A percentile compares a stretch with the other conserved stretches of the same genome.
phyloP scores from a whole-genome alignment of 1,140 invertebrate genomes.

The Pseudobourletiella spinata region DNA sequence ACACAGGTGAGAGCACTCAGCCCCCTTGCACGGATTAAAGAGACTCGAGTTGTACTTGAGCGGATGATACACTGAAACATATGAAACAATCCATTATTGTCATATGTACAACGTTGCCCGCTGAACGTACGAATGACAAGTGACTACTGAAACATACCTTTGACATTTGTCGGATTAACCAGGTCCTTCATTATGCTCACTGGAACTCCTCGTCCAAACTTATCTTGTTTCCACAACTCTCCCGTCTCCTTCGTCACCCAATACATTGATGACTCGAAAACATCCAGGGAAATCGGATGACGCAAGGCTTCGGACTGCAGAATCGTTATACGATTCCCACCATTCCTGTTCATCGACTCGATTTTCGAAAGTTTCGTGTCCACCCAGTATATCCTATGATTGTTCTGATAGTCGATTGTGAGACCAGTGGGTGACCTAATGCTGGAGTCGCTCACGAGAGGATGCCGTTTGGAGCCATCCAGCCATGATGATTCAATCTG shows the following conservation, averaged over 20 bases:
- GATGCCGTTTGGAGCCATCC: constrained; percentile 78
- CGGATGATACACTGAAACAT: constrained; percentile 58
- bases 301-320: constrained; percentile 57
- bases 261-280: constrained; percentile 84
- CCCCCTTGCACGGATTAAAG: constrained; percentile 59
- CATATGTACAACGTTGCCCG: neutral
- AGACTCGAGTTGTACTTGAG: constrained; percentile 67
- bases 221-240: constrained; percentile 78
- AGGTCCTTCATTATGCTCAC: constrained; percentile 68
- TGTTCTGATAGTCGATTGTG: constrained; percentile 80
- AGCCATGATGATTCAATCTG: constrained; percentile 84
- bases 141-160: too few relatives aligned
- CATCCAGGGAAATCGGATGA: constrained; percentile 77
- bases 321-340: constrained; percentile 62
- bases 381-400: constrained; percentile 86
- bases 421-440: constrained; percentile 78
- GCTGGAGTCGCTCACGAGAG: constrained; percentile 60
- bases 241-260: constrained; percentile 78
- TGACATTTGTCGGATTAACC: constrained; percentile 72
- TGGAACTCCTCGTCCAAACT: constrained; percentile 90
- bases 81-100: neutral
- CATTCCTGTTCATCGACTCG: constrained; percentile 77
- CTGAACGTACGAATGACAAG: too few relatives aligned
- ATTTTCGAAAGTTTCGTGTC: constrained; percentile 90
- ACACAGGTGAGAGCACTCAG: constrained; percentile 80